Conservation (phyloP, 1,140 invertebrate genomes). For the Calliopsis andreniformis region DNA sequence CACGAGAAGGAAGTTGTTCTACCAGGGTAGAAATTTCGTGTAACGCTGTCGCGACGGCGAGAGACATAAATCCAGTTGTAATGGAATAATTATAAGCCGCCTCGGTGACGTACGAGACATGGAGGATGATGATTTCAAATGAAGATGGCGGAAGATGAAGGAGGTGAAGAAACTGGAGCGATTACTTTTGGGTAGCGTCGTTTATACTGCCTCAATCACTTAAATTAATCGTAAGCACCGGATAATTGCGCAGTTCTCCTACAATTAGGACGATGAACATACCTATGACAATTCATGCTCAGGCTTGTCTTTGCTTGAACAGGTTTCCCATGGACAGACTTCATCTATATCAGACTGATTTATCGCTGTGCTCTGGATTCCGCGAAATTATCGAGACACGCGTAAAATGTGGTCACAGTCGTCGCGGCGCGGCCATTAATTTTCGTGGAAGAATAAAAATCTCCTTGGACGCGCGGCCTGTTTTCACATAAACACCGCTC, state of each 20-base stretch:
- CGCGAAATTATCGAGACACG: slow-evolving; percentile 71
- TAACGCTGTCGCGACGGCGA: slow-evolving; percentile 54
- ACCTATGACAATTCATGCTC: slow-evolving; percentile 74
- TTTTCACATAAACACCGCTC: slow-evolving; percentile 33
- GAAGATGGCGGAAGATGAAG: neutral
- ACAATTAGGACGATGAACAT: slow-evolving; percentile 68
- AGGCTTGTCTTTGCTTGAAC: slow-evolving; percentile 49
- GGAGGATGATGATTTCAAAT: neutral
- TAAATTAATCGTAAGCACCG: slow-evolving; percentile 73
- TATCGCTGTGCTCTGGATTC: slow-evolving; percentile 70
- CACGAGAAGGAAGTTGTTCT: slow-evolving; percentile 16
- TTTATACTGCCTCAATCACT: slow-evolving; percentile 63
- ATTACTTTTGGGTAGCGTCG: slow-evolving; percentile 55
- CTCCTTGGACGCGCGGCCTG: slow-evolving; percentile 5
- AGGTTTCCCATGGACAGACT: slow-evolving; percentile 69
- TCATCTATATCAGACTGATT: slow-evolving; percentile 73
- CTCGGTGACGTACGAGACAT: neutral
- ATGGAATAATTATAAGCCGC: slow-evolving; percentile 63
- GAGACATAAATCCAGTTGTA: slow-evolving; percentile 72
- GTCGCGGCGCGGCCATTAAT: slow-evolving; percentile 9
- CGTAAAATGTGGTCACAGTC: slow-evolving; percentile 60
- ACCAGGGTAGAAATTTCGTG: slow-evolving; percentile 58
- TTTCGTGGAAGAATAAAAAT: slow-evolving; percentile 14
- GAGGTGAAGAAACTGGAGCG: neutral
- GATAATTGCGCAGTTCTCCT: slow-evolving; percentile 66